Conservation (phyloP, 1,140 invertebrate genomes). For the Pseudomyrmex sp. region DNA sequence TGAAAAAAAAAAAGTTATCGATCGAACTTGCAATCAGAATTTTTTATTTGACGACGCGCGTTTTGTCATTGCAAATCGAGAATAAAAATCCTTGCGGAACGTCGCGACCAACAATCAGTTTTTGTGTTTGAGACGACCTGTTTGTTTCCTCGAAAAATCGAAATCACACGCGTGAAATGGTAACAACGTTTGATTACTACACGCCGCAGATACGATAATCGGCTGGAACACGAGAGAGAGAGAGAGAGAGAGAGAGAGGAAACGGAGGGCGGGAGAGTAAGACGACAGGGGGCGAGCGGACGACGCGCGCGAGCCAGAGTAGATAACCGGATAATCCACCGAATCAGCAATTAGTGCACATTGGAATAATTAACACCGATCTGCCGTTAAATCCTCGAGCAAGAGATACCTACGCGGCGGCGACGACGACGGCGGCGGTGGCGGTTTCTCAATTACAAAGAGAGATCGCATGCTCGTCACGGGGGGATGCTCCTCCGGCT, state of each 20-base stretch:
- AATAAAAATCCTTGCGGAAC: not conserved
- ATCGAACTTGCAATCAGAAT: not conserved
- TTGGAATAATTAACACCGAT: slow-evolving; percentile 74
- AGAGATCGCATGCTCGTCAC: slow-evolving; percentile 49
- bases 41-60: not conserved
- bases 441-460: slow-evolving; percentile 65
- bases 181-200: slow-evolving; percentile 37
- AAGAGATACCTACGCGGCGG: slow-evolving; percentile 42
- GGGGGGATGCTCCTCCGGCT: slow-evolving; percentile 30
- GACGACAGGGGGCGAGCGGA: not conserved
- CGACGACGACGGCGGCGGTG: too few relatives aligned
- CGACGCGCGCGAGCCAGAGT: slow-evolving; percentile 36
- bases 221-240: not conserved
- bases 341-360: slow-evolving; percentile 74
- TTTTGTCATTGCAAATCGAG: not conserved
- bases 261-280: not conserved
- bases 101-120: too few relatives aligned
- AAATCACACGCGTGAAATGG: not conserved
- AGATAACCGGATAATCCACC: slow-evolving; percentile 74
- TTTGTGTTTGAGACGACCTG: too few relatives aligned
- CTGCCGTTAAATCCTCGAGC: slow-evolving; percentile 64
- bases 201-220: not conserved
- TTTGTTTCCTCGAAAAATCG: too few relatives aligned
- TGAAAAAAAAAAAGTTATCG: not conserved
- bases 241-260: not conserved